Conservation (phyloP, 2,113 vertebrate genomes). For the Peromyscus maniculatus region DNA sequence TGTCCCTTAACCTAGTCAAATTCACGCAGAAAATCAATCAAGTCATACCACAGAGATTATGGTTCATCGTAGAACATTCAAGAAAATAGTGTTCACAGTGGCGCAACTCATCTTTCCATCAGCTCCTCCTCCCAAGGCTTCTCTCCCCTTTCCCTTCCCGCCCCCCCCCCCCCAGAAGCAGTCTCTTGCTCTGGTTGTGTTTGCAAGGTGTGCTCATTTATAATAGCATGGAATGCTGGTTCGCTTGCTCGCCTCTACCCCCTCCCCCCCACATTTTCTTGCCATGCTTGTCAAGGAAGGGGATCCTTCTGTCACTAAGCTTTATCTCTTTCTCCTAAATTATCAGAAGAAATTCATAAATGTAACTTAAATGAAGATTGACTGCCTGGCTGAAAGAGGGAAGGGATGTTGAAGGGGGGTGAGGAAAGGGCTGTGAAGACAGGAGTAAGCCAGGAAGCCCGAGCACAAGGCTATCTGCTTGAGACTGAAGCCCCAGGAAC, state of each 20-base stretch:
- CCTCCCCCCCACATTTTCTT: neutral
- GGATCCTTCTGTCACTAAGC: neutral
- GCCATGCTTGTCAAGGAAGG: neutral
- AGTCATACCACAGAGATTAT: neutral
- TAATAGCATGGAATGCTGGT: fast-evolving
- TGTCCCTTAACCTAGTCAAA: neutral
- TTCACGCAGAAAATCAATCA: neutral
- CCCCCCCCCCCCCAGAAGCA: neutral
- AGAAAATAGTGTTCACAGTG: conserved; percentile 45
- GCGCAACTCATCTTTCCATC: neutral
- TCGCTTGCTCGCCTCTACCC: neutral
- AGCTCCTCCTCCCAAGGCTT: neutral
- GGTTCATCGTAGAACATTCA: conserved; percentile 5
- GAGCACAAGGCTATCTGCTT: neutral
- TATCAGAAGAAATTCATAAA: conserved; percentile 10
- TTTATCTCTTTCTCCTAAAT: conserved; percentile 20
- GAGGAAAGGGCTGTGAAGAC: neutral
- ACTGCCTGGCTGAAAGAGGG: neutral
- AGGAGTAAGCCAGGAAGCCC: neutral
- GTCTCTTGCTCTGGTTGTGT: neutral
- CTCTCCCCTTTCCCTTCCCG: neutral
- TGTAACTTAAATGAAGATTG: neutral
- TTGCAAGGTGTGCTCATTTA: neutral
- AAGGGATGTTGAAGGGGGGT: neutral
- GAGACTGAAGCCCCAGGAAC: neutral